Conservation (phyloP, 2,888 invertebrate genomes). For the Hermaeophaga mercurialis region DNA sequence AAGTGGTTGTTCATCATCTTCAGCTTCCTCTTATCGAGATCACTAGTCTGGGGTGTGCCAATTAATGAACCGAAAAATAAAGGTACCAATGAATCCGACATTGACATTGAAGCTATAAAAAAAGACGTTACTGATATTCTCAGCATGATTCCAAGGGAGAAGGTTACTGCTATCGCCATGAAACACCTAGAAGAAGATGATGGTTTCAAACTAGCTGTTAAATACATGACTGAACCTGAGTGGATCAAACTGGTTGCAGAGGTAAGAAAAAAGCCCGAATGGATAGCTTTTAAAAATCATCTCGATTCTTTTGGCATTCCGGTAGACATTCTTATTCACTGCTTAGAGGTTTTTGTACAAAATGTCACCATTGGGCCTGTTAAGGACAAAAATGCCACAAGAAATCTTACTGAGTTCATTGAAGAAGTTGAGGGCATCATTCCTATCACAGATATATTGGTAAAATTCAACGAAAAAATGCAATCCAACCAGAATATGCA, state of each 20-base stretch:
- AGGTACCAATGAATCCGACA: not conserved
- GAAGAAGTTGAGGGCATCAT: constrained; percentile 25
- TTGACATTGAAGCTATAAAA: not conserved
- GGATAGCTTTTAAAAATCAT: constrained; percentile 35
- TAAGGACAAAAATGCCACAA: constrained; percentile 14
- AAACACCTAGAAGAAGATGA: constrained; percentile 36
- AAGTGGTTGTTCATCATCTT: constrained; percentile 6
- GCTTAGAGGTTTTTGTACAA: constrained; percentile 23
- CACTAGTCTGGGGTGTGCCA: not conserved
- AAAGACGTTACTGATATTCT: constrained; percentile 12
- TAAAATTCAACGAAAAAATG: constrained; percentile 32
- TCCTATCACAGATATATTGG: constrained; percentile 30
- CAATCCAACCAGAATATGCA: constrained; percentile 34
- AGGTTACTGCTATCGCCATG: constrained; percentile 34
- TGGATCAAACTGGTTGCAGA: constrained; percentile 36
- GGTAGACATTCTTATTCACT: constrained; percentile 32
- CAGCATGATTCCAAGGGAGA: constrained; percentile 30
- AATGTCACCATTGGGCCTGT: constrained; percentile 17
- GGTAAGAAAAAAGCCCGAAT: constrained; percentile 35
- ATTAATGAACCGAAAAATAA: not conserved
- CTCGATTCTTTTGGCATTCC: constrained; percentile 33
- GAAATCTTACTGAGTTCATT: constrained; percentile 27
- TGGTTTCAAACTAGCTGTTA: constrained; percentile 41
- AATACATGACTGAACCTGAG: constrained; percentile 38
- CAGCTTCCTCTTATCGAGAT: not conserved